phyloP scores from a whole-genome alignment of 2,888 invertebrate genomes.

The Brenthis daphne region DNA sequence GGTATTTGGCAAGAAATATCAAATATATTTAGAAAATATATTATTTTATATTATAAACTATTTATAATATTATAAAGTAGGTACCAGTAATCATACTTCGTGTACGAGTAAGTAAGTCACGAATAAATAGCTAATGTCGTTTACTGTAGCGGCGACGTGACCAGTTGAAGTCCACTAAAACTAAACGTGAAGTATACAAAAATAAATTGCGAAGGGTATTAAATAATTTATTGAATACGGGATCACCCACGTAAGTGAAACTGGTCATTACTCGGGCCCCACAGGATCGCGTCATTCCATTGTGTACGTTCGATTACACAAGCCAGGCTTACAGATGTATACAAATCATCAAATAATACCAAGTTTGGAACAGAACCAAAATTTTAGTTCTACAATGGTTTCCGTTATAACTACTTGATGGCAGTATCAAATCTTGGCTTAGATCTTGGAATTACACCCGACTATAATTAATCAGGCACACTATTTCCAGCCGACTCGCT shows the following conservation, averaged over 20 bases:
- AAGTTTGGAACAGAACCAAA: conserved; percentile 45
- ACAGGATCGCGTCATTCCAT: conserved; percentile 35
- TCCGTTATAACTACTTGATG: conserved; percentile 27
- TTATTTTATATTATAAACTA: too few relatives aligned
- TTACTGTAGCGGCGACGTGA: not conserved
- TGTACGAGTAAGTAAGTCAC: too few relatives aligned
- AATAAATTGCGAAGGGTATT: conserved; percentile 46
- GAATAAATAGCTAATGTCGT: not conserved
- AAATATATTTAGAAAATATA: too few relatives aligned
- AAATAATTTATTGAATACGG: conserved; percentile 55
- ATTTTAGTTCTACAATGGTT: conserved; percentile 39
- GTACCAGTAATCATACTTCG: too few relatives aligned
- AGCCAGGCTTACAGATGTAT: conserved; percentile 36
- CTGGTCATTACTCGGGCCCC: conserved; percentile 36
- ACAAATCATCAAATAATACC: conserved; percentile 42
- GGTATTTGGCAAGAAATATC: too few relatives aligned
- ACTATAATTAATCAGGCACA: not conserved
- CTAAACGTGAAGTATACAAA: conserved; percentile 38
- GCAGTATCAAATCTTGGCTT: conserved; percentile 12
- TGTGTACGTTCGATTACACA: conserved; percentile 40
- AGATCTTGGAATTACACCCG: not conserved
- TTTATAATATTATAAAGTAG: too few relatives aligned
- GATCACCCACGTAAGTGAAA: conserved; percentile 41
- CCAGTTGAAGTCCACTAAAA: conserved; percentile 9
- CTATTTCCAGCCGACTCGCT: conserved; percentile 6